Evolutionary conservation across 2,888 invertebrate species (phyloP).

Genomic region (Tachina fera): DNA sequence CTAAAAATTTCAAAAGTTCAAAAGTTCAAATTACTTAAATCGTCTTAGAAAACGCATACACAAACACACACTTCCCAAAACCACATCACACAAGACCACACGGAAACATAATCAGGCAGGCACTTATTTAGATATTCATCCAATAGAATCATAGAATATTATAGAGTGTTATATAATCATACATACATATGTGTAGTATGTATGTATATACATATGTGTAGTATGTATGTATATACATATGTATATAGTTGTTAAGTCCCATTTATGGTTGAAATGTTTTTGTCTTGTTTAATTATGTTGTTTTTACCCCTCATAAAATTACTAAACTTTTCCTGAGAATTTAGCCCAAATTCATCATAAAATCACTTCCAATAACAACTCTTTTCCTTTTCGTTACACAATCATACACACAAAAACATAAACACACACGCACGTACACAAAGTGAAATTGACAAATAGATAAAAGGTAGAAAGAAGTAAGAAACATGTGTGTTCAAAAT

Average conservation of each 20-base stretch:
- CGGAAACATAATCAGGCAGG: slow-evolving; percentile 32
- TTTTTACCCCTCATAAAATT: slow-evolving; percentile 68
- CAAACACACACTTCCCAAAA: slow-evolving; percentile 22
- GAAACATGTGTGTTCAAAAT: slow-evolving; percentile 46
- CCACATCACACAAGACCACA: slow-evolving; percentile 57
- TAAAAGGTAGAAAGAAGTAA: neutral
- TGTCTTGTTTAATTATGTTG: slow-evolving; percentile 65
- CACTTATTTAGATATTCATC: slow-evolving; percentile 23
- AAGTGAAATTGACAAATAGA: slow-evolving; percentile 15
- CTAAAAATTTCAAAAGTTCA: slow-evolving; percentile 69
- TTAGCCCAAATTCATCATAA: slow-evolving; percentile 80
- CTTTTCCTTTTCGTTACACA: slow-evolving; percentile 36
- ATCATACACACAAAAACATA: neutral
- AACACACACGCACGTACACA: neutral
- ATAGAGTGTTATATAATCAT: slow-evolving; percentile 41
- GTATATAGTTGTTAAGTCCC: slow-evolving; percentile 52
- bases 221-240: too few relatives aligned
- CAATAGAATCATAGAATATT: slow-evolving; percentile 22
- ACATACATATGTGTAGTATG: too few relatives aligned
- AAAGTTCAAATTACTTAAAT: slow-evolving; percentile 68
- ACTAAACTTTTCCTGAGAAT: slow-evolving; percentile 70
- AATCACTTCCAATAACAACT: slow-evolving; percentile 80
- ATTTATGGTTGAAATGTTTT: slow-evolving; percentile 56
- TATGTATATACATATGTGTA: too few relatives aligned
- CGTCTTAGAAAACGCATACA: slow-evolving; percentile 60